These are phyloP conservation scores for Acleris sparsana DNA, from an alignment of 2,888 invertebrate genomes.

Conservation along the genomic window DNA sequence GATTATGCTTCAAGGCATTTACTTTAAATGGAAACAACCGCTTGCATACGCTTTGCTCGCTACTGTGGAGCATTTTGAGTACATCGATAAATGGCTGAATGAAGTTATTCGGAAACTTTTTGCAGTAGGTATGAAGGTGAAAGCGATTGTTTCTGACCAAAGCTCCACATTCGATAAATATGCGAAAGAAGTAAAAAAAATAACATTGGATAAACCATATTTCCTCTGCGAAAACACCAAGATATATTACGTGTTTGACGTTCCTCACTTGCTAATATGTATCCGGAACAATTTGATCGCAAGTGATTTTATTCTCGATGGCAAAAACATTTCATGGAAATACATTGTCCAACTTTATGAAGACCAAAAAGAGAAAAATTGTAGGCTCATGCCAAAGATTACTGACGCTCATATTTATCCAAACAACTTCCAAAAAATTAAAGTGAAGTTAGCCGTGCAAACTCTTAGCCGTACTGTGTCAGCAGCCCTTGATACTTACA, in stretches of 20 bases:
- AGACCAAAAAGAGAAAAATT: constrained; percentile 36
- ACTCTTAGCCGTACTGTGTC: constrained; percentile 37
- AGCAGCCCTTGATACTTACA: constrained; percentile 34
- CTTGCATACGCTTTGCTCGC: constrained; percentile 42
- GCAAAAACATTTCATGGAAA: too few species aligned
- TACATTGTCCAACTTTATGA: constrained; percentile 35
- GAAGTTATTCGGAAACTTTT: constrained; percentile 42
- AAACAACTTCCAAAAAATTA: constrained; percentile 40
- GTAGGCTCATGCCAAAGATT: constrained; percentile 42
- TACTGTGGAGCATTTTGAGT: constrained; percentile 37
- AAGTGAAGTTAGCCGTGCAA: constrained; percentile 39
- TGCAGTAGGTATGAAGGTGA: constrained; percentile 41
- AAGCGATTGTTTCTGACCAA: constrained; percentile 44
- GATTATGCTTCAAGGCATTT: constrained; percentile 43
- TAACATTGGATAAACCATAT: constrained; percentile 41
- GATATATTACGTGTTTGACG: constrained; percentile 42
- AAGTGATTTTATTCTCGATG: too few species aligned
- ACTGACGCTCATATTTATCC: constrained; percentile 42
- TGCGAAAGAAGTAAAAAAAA: constrained; percentile 42
- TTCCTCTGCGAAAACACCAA: constrained; percentile 31
- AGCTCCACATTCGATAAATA: constrained; percentile 44
- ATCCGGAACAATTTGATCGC: too few species aligned
- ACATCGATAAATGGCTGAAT: constrained; percentile 42
- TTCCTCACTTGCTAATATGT: constrained; percentile 43
- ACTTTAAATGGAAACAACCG: constrained; percentile 44